Base-by-base conservation (phyloP, 2,888 invertebrate genomes). In the Pristionchus entomophagus region DNA sequence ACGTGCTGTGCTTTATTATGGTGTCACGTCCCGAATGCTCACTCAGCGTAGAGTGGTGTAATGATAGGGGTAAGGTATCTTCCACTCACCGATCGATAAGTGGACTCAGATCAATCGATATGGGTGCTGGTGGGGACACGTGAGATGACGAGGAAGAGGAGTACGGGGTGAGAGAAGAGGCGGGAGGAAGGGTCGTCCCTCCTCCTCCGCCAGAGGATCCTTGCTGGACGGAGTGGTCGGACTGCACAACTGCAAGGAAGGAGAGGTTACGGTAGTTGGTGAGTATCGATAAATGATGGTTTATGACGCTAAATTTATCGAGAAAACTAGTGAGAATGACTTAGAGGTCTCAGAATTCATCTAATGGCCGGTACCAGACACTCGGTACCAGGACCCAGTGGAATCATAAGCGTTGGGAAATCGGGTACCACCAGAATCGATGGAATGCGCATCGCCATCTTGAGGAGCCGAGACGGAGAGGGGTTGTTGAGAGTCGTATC, bases 211-310 rank as follows among this genome's bases (percentile, higher is more conserved):
- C 35, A 22, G 5, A 4, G 41, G 59, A 59, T 35, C 38, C 41
- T 22, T 84, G 84, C n/a, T 88, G 90, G 77, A 89, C 90, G 45
- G 92, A 93, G 85, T 92, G 92, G 86, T 93, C 93, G 84, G 92
- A 92, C 89, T 93, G 92, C 8, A 92, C 93, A 35, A 93, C 93
- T 93, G 90, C 86, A 92, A 89, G n/a, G 22, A n/a, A n/a, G n/a
- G n/a, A n/a, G 45, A n/a, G n/a, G 49, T 45, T 49, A 49, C 78
- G 78, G 78, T 78, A 49, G 26, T 29, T n/a, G 49, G 29, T 26
- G 29, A 49, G 10, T 12, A 56, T 56, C 56, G 56, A n/a, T 56
- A 56, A 45, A 45, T 45, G 6, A 10, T 45, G 14, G 45, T 10
- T 10, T 45, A 45, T 45, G 6, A n/a, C n/a, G n/a, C n/a, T n/a